Conservation (phyloP, 2,888 invertebrate species). For the Dromius quadrimaculatus region DNA sequence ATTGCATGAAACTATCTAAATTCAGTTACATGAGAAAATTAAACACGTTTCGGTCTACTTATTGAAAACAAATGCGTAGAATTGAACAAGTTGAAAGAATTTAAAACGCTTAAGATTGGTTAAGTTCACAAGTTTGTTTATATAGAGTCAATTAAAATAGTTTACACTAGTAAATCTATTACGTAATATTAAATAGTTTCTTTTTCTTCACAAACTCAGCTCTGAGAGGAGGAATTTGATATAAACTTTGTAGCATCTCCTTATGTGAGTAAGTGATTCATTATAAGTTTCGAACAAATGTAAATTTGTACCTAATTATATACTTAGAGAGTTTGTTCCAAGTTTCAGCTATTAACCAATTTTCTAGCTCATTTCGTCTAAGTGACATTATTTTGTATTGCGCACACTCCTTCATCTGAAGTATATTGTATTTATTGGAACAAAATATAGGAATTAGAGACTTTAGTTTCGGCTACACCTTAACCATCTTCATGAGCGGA, state of each 20-base stretch:
- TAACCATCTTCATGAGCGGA: too few species aligned
- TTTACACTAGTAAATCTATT: slow-evolving; percentile 18
- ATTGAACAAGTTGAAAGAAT: slow-evolving; percentile 9
- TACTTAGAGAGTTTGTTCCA: too few species aligned
- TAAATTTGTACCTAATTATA: too few species aligned
- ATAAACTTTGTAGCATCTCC: not conserved
- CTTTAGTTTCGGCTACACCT: too few species aligned
- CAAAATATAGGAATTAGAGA: too few species aligned
- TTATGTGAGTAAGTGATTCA: slow-evolving; percentile 6
- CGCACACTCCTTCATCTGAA: too few species aligned
- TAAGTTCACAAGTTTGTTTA: slow-evolving; percentile 5
- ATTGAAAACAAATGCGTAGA: slow-evolving; percentile 21
- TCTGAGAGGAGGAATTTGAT: slow-evolving; percentile 7
- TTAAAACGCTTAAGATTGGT: slow-evolving; percentile 1
- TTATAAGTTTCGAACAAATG: slow-evolving; percentile 17
- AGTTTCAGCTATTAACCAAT: too few species aligned
- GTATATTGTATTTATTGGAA: too few species aligned
- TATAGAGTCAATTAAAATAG: slow-evolving; percentile 26
- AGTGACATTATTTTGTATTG: too few species aligned
- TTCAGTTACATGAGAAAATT: slow-evolving; percentile 12
- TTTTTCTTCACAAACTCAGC: not conserved
- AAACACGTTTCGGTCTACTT: slow-evolving; percentile 13
- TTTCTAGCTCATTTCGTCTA: too few species aligned
- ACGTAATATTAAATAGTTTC: slow-evolving; percentile 14
- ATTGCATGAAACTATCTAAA: not conserved